Conservation (phyloP, 2,797 vertebrate genomes). For the Coregonus suidteri region DNA sequence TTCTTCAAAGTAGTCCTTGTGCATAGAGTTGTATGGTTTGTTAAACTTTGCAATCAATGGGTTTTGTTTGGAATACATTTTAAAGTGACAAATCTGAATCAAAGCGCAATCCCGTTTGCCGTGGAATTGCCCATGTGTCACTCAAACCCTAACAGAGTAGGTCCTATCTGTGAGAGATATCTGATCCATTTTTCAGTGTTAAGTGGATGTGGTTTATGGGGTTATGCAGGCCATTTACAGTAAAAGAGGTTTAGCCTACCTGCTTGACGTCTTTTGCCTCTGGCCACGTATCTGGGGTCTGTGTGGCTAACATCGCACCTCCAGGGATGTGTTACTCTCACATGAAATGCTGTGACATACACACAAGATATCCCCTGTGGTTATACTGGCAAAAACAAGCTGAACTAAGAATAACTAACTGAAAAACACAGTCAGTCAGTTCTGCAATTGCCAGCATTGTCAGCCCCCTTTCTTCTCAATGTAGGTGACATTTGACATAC, state of each 20-base stretch:
- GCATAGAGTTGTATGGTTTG: too few relatives aligned
- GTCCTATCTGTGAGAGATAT: neutral
- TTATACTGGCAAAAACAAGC: neutral
- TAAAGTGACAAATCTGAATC: too few relatives aligned
- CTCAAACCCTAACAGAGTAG: neutral
- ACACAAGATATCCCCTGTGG: conserved; percentile 26
- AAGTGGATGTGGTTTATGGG: neutral
- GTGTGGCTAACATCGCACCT: conserved; percentile 87
- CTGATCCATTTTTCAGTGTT: neutral
- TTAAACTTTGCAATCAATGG: too few relatives aligned
- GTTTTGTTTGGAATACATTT: too few relatives aligned
- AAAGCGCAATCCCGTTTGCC: too few relatives aligned
- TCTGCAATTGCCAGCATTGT: neutral
- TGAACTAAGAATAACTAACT: neutral
- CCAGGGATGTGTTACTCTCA: conserved; percentile 51
- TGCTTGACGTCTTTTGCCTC: conserved; percentile 81
- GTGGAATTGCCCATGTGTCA: neutral
- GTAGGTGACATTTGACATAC: neutral
- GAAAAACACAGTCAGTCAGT: neutral
- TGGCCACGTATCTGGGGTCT: conserved; percentile 71
- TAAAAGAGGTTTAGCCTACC: neutral
- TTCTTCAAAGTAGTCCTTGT: too few relatives aligned
- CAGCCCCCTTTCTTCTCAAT: neutral
- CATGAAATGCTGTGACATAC: conserved; percentile 76
- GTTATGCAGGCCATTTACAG: neutral